Evolutionary conservation across 2,888 invertebrate genomes (phyloP), one percentile per base, ranked within the genome.

Genomic region (Drosophila villosipedis): DNA sequence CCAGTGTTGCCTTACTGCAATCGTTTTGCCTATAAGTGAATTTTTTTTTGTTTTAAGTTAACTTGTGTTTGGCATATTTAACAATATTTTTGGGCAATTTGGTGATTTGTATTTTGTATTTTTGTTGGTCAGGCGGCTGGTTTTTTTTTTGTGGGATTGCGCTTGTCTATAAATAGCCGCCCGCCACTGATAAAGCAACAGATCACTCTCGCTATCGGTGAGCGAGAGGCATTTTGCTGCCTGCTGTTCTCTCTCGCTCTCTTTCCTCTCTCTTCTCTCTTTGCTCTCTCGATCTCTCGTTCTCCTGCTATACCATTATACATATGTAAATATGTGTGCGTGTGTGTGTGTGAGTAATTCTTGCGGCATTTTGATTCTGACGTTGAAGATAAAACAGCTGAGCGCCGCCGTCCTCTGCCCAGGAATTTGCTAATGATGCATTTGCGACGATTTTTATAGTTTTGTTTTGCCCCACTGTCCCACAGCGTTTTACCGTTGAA

Each of bases 121-220:
- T 84, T 66, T 57, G 69, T 57, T 67, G 43, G 28, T 49, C 62
- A 58, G 43, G 67, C 58, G 68, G 58, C 25, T 47, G 47, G 47
- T 47, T 47, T 47, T 41, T 19, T 64, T 66, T 59, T 75, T 14
- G 64, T 74, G 63, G 68, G 54, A 54, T 73, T 74, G 52, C 57
- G 69, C 61, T 50, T 62, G 53, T 72, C 73, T 85, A 79, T 52
- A 85, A 82, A 82, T 84, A 85, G 68, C 67, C 69, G 65, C 55
- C 43, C 52, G 62, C 52, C 43, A 70, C 83, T 85, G 83, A 84
- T 84, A 84, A 83, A 85, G 80, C 73, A 81, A 68, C 74, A 84
- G 85, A 84, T 83, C 83, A 81, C 85, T 84, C 85, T 85, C 83
- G 72, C 85, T 81, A 78, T 83, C 83, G 71, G 54, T 81, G 78